Evolutionary conservation across 64 coral and sea anemone genomes (phyloP).

Genomic region (Trachythela sp.): DNA sequence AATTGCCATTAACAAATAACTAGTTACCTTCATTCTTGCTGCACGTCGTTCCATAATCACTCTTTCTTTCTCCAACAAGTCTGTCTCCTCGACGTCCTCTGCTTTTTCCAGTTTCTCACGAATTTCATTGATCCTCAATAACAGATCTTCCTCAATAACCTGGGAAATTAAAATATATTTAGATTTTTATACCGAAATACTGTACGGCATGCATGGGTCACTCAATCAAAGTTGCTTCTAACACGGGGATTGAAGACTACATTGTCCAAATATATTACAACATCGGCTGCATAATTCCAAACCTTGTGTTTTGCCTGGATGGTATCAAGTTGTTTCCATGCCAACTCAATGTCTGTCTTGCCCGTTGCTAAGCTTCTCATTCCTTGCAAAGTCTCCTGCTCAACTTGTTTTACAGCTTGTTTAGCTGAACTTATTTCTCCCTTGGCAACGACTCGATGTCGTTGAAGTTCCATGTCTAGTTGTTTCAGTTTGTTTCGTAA

Average conservation of each 20-base stretch:
- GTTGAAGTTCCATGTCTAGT: conserved; percentile 77
- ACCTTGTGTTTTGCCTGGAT: conserved; percentile 84
- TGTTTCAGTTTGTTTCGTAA: conserved; percentile 66
- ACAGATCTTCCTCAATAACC: conserved; percentile 69
- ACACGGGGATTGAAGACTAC: too few species aligned
- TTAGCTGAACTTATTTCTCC: conserved; percentile 74
- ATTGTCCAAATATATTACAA: too few species aligned
- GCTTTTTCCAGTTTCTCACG: conserved; percentile 74
- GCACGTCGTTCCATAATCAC: conserved; percentile 94
- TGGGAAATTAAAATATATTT: neutral
- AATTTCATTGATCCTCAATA: conserved; percentile 71
- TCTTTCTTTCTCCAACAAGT: conserved; percentile 87
- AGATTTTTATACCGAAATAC: too few species aligned
- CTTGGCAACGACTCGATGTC: conserved; percentile 71
- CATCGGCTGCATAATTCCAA: neutral
- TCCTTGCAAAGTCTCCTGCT: conserved; percentile 81
- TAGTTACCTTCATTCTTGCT: conserved; percentile 57
- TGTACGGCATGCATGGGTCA: too few species aligned
- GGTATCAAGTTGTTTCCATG: conserved; percentile 75
- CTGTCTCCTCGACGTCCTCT: conserved; percentile 82
- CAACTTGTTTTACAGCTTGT: conserved; percentile 66
- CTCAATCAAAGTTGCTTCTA: neutral
- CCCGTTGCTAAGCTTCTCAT: conserved; percentile 79
- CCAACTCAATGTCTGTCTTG: conserved; percentile 80
- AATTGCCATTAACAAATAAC: too few species aligned